A percentile compares a stretch with the other conserved stretches of the same genome.
Conservation (phyloP, 2,888 invertebrate genomes). For the Empis livida region DNA sequence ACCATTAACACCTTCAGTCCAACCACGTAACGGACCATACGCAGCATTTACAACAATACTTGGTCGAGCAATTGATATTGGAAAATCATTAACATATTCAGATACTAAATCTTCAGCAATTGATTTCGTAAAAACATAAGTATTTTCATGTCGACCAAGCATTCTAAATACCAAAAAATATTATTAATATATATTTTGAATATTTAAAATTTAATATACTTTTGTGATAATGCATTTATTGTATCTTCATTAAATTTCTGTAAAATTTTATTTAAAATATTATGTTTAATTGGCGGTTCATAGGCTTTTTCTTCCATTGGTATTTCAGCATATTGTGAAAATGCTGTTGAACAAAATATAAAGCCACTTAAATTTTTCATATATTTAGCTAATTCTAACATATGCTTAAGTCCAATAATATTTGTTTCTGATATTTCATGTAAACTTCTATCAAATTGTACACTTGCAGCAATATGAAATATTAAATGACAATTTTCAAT, state of each 20-base stretch:
- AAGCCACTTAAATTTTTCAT: constrained; percentile 19
- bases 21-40: background rate
- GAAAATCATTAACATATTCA: background rate
- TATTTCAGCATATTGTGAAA: constrained; percentile 40
- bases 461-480: constrained; percentile 42
- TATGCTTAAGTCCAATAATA: constrained; percentile 11
- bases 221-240: background rate
- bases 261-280: background rate
- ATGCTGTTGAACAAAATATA: constrained; percentile 44
- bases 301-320: background rate
- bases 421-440: constrained; percentile 21
- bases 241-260: background rate
- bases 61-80: background rate
- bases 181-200: background rate
- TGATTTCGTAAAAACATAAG: background rate
- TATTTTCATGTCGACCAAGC: background rate
- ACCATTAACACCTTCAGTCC: background rate
- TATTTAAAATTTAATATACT: background rate
- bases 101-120: background rate
- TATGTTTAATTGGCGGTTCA: background rate
- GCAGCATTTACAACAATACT: background rate
- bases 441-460: constrained; percentile 40
- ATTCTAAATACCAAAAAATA: background rate
- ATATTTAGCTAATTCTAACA: constrained; percentile 10
- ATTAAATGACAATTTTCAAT: constrained; percentile 31